Percentiles rank a stretch among this genome's conserved stretches.
phyloP scores from a whole-genome alignment of 2,888 invertebrate genomes.

The Osmoderma eremita region DNA sequence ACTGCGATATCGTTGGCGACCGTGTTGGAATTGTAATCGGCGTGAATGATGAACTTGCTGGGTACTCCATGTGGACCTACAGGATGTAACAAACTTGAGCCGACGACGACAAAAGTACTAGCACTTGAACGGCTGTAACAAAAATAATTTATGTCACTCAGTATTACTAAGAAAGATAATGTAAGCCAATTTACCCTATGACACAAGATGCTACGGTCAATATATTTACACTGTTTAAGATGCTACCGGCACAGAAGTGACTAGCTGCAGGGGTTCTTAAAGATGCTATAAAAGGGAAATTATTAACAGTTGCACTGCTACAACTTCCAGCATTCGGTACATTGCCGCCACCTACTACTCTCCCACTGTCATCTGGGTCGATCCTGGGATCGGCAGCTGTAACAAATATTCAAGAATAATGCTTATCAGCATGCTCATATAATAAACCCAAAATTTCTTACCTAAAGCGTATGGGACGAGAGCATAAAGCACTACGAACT shows the following conservation, averaged over 20 bases:
- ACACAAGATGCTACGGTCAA: slow-evolving; percentile 51
- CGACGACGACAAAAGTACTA: slow-evolving; percentile 53
- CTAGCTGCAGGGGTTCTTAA: slow-evolving; percentile 64
- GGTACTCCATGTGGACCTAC: slow-evolving; percentile 55
- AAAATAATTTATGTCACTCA: not conserved
- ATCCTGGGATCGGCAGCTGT: slow-evolving; percentile 33
- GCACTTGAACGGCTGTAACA: slow-evolving; percentile 49
- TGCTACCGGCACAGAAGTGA: slow-evolving; percentile 71
- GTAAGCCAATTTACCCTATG: slow-evolving; percentile 43
- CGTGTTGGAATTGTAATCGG: slow-evolving; percentile 39
- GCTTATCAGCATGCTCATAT: too few relatives aligned
- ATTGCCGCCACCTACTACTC: slow-evolving; percentile 67
- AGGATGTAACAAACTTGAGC: slow-evolving; percentile 53
- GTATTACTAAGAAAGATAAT: not conserved
- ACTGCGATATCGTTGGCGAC: slow-evolving; percentile 45
- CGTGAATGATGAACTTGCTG: slow-evolving; percentile 47
- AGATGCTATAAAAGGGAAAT: slow-evolving; percentile 67
- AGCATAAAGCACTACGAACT: slow-evolving; percentile 1
- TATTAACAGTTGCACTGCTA: too few relatives aligned
- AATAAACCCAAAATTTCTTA: not conserved
- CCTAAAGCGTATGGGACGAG: not conserved
- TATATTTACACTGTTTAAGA: slow-evolving; percentile 65
- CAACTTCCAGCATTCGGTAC: slow-evolving; percentile 65
- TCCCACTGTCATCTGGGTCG: slow-evolving; percentile 28
- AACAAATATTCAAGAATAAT: not conserved